These are phyloP conservation scores for Zaprionus lineosus DNA, from an alignment of 2,888 invertebrate genomes.

Conservation along the genomic window DNA sequence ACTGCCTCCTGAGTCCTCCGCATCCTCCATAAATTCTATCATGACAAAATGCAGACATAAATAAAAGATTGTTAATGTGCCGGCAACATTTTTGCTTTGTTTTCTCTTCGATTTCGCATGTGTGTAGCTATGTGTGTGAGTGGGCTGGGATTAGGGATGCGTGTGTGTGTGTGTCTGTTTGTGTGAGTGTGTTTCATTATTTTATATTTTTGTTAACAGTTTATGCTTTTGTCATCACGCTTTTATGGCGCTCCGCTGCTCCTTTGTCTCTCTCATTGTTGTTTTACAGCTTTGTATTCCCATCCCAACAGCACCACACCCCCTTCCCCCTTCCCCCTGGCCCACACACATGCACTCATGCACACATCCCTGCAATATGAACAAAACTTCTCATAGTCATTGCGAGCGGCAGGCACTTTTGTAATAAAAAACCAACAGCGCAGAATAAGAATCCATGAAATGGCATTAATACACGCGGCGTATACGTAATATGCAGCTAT, in stretches of 20 bases:
- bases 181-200: too few species aligned
- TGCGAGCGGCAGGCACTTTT: conserved; percentile 25
- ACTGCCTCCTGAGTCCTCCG: not conserved
- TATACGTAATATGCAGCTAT: conserved; percentile 37
- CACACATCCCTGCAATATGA: conserved; percentile 4
- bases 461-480: conserved; percentile 43
- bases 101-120: conserved; percentile 10
- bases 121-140: not conserved
- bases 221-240: conserved; percentile 55
- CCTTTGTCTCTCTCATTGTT: conserved; percentile 52
- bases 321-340: not conserved
- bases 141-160: too few species aligned
- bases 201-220: conserved; percentile 38
- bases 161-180: not conserved
- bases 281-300: conserved; percentile 45
- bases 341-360: not conserved
- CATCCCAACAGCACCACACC: conserved; percentile 1
- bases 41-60: conserved; percentile 18
- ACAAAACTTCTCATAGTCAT: conserved; percentile 54
- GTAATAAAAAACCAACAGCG: conserved; percentile 30
- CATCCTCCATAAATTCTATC: conserved; percentile 11
- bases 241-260: conserved; percentile 37
- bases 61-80: conserved; percentile 33
- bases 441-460: conserved; percentile 42
- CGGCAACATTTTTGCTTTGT: conserved; percentile 11